Percentiles rank a stretch among this genome's conserved stretches.
Evolutionary conservation across 2,888 invertebrate species (phyloP).

Genomic region (Stenichneumon culpator): DNA sequence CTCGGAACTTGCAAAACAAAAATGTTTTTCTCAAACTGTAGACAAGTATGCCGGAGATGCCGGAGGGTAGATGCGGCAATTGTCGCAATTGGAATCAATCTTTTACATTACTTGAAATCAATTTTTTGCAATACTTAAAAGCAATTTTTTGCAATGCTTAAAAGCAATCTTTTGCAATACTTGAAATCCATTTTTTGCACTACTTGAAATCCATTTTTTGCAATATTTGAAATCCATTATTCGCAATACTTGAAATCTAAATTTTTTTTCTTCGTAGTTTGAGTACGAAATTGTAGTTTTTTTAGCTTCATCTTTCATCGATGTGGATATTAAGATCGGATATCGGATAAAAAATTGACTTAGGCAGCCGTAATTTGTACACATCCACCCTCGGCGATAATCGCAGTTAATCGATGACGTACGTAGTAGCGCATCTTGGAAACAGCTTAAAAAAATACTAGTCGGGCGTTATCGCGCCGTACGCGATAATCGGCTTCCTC

Average conservation of each 20-base stretch:
- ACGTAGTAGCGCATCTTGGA: not conserved
- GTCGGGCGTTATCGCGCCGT: slow-evolving; percentile 18
- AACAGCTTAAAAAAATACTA: slow-evolving; percentile 29
- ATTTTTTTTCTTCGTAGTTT: slow-evolving; percentile 12
- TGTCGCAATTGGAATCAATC: not conserved
- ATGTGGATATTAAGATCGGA: not conserved
- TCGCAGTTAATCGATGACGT: slow-evolving; percentile 4
- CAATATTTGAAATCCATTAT: not conserved
- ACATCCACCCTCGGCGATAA: slow-evolving; percentile 2
- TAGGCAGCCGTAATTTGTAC: not conserved
- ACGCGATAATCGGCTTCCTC: slow-evolving; percentile 26
- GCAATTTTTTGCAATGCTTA: not conserved
- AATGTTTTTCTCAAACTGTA: slow-evolving; percentile 51
- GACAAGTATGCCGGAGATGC: slow-evolving; percentile 25
- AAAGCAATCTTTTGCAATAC: not conserved
- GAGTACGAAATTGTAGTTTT: not conserved
- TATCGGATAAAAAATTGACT: not conserved
- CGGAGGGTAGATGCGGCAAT: not conserved
- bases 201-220: no score
- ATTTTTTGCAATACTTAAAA: not conserved
- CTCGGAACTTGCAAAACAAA: slow-evolving; percentile 15
- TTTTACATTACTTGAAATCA: not conserved
- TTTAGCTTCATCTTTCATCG: not conserved
- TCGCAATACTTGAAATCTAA: not conserved
- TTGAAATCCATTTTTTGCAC: not conserved